A percentile compares a stretch with the other conserved stretches of the same genome.
phyloP scores from a whole-genome alignment of 2,113 vertebrate genomes.

The Anolis carolinensis region DNA sequence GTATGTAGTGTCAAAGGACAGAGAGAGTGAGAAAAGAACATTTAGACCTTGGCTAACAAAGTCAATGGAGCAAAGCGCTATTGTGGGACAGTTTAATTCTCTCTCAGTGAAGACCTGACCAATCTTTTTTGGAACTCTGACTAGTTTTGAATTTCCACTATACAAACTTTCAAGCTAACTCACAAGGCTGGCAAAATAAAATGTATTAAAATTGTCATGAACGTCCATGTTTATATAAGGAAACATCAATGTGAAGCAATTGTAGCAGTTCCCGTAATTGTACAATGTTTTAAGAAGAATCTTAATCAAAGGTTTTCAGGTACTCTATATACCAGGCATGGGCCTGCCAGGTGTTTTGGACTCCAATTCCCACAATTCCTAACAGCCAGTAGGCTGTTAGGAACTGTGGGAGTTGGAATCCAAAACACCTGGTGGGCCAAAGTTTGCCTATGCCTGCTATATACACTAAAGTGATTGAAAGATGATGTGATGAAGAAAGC shows the following conservation, averaged over 20 bases:
- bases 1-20: not conserved
- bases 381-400: no score
- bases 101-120: not conserved
- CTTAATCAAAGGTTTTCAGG: not conserved
- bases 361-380: no score
- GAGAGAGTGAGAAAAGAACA: not conserved
- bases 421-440: no score
- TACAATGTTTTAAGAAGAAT: not conserved
- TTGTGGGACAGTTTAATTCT: not conserved
- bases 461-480: not conserved
- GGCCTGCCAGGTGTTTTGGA: no score
- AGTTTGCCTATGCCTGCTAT: no score
- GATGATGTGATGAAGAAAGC: not conserved
- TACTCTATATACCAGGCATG: no score
- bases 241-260: not conserved
- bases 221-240: not conserved
- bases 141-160: not conserved
- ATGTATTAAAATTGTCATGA: not conserved
- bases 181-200: not conserved
- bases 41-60: not conserved
- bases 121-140: not conserved
- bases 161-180: not conserved
- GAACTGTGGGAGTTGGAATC: no score
- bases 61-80: not conserved
- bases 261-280: not conserved